Percentiles rank a stretch among this genome's conserved stretches.
These are phyloP conservation scores for Papilio machaon DNA, from an alignment of 1,140 invertebrate species.

Conservation along the genomic window DNA sequence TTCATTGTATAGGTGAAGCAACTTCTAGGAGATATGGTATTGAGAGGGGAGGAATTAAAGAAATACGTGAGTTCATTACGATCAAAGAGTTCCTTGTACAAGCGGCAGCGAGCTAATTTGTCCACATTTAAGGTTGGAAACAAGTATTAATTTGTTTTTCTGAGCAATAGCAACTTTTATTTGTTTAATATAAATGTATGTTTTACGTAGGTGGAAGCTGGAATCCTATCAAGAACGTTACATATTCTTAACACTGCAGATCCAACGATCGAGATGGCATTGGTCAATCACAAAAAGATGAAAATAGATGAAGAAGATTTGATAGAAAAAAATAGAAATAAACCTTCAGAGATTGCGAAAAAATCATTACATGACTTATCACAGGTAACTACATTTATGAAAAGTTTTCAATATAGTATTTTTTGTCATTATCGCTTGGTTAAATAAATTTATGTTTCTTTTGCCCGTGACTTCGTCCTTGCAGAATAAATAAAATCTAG, in stretches of 20 bases:
- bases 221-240: conserved; percentile 74
- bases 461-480: too few relatives aligned
- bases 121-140: conserved; percentile 85
- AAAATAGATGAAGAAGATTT: conserved; percentile 74
- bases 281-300: conserved; percentile 80
- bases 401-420: background rate
- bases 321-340: conserved; percentile 62
- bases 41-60: conserved; percentile 92
- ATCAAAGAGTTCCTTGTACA: conserved; percentile 90
- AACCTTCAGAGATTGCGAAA: conserved; percentile 65
- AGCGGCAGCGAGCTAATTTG: conserved; percentile 88
- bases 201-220: conserved; percentile 71
- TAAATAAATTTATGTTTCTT: background rate
- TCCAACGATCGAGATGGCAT: conserved; percentile 78
- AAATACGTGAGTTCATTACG: conserved; percentile 90
- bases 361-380: conserved; percentile 78
- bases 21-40: conserved; percentile 81
- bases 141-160: conserved; percentile 38
- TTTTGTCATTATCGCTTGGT: background rate
- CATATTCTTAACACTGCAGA: conserved; percentile 75
- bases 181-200: conserved; percentile 23
- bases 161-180: conserved; percentile 16
- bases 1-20: conserved; percentile 60
- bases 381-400: conserved; percentile 59
- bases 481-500: too few relatives aligned